These are phyloP conservation scores for Pogonomyrmex californicus DNA, from an alignment of 1,140 invertebrate species.

Conservation along the genomic window DNA sequence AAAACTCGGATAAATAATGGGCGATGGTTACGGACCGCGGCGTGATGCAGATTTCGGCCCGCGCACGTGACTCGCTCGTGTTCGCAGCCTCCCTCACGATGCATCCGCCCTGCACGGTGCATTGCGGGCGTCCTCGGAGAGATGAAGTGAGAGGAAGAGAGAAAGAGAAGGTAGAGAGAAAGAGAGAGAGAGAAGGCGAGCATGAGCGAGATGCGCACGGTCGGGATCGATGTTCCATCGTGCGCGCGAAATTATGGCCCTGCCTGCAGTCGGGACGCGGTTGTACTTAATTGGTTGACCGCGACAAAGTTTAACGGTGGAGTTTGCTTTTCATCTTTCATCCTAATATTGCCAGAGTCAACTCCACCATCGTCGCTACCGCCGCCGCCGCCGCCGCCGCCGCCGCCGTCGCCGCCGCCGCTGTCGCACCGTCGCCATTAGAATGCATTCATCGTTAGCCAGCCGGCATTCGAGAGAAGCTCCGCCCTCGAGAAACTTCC, in stretches of 20 bases:
- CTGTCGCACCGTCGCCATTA: slow-evolving; percentile 18
- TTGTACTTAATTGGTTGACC: slow-evolving; percentile 63
- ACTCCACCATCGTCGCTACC: not conserved
- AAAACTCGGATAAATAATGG: slow-evolving; percentile 49
- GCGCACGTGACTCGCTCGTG: slow-evolving; percentile 22
- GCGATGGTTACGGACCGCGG: slow-evolving; percentile 22
- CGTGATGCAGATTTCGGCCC: slow-evolving; percentile 14
- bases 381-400: slow-evolving; percentile 2
- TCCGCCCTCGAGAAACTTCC: slow-evolving; percentile 6
- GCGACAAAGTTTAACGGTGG: slow-evolving; percentile 49
- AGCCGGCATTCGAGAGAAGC: slow-evolving; percentile 15
- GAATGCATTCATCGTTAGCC: slow-evolving; percentile 42
- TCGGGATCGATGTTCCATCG: slow-evolving; percentile 52
- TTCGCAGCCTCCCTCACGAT: not conserved
- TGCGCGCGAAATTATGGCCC: slow-evolving; percentile 51
- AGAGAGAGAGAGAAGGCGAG: not conserved
- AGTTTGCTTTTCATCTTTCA: slow-evolving; percentile 57
- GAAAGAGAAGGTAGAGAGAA: not conserved
- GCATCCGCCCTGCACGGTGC: slow-evolving; percentile 17
- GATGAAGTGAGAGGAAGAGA: not conserved
- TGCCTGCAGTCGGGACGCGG: slow-evolving; percentile 28
- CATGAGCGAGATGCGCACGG: not conserved
- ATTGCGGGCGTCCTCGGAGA: slow-evolving; percentile 9
- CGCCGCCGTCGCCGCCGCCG: not conserved
- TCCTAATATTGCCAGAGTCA: slow-evolving; percentile 54